Conservation (phyloP, 2,797 vertebrate genomes). For the Leptoclinus maculatus region DNA sequence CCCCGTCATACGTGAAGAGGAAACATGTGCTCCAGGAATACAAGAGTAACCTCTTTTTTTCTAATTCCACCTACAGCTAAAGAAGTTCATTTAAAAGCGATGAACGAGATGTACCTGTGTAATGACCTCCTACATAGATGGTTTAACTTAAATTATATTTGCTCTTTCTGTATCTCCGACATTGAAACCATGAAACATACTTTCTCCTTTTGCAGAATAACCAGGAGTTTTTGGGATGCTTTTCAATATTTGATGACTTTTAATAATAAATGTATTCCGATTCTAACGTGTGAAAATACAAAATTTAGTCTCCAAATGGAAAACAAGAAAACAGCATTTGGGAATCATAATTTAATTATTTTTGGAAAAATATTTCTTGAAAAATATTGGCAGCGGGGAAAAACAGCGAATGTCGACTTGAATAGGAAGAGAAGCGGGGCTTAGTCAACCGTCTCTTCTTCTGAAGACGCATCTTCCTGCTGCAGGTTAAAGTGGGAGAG, state of each 20-base stretch:
- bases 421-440: too few relatives aligned
- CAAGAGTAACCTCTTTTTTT: neutral
- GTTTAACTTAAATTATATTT: neutral
- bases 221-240: neutral
- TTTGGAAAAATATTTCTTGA: neutral
- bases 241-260: neutral
- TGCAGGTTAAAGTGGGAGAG: too few relatives aligned
- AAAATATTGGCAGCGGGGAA: too few relatives aligned
- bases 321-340: neutral
- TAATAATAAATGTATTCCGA: neutral
- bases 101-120: neutral
- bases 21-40: neutral
- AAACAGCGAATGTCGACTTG: too few relatives aligned
- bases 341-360: neutral
- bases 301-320: neutral
- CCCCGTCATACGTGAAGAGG: neutral
- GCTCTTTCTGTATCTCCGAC: neutral
- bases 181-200: too few relatives aligned
- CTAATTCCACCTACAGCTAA: neutral
- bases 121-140: neutral
- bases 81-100: neutral
- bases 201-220: neutral
- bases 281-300: neutral
- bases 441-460: too few relatives aligned
- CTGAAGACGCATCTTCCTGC: too few relatives aligned